Conservation (phyloP, 2,113 vertebrate species). For the Ursus arctos region DNA sequence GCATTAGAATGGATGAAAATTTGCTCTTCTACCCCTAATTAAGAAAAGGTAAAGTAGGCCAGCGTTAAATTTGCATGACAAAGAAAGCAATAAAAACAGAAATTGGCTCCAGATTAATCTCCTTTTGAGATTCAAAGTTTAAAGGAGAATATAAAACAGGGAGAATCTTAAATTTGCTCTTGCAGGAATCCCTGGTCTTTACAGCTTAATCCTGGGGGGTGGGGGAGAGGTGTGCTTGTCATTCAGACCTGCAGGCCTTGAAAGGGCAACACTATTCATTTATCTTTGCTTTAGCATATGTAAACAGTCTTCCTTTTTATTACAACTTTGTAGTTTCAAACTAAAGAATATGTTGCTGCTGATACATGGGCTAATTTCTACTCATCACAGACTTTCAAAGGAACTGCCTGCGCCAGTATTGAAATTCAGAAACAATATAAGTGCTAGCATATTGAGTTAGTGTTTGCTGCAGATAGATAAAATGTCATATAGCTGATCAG, state of each 20-base stretch:
- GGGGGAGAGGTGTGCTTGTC: neutral
- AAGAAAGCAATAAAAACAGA: conserved; percentile 52
- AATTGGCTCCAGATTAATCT: conserved; percentile 50
- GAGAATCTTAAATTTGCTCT: neutral
- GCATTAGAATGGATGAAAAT: neutral
- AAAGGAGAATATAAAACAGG: conserved; percentile 46
- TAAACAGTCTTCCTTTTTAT: conserved; percentile 18
- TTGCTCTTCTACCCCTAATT: neutral
- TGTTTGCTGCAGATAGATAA: neutral
- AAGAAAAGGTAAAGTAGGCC: conserved; percentile 43
- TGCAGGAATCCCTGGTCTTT: neutral
- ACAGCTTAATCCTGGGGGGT: neutral
- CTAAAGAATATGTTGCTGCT: neutral
- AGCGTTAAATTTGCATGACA: conserved; percentile 53
- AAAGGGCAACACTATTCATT: neutral
- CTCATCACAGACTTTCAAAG: neutral
- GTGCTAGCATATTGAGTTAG: neutral
- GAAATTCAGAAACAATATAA: neutral
- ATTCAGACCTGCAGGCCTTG: neutral
- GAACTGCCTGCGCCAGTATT: neutral
- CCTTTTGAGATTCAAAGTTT: conserved; percentile 30
- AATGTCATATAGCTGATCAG: neutral
- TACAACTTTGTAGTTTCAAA: conserved; percentile 24
- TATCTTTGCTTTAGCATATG: neutral
- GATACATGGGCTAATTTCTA: conserved; percentile 5